Evolutionary conservation across 2,888 invertebrate species (phyloP).

Genomic region (Orgyia antiqua): DNA sequence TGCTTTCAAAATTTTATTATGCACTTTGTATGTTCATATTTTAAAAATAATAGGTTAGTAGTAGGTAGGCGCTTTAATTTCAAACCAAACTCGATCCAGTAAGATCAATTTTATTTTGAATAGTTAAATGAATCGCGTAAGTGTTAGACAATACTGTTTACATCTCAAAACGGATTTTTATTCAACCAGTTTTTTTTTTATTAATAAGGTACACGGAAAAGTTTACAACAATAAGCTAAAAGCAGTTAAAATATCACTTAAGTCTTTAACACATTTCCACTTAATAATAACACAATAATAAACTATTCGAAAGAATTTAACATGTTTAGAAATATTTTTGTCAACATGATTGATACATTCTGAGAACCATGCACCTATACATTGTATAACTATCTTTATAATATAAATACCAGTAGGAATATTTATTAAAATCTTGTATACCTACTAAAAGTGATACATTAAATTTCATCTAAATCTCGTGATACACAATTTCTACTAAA

Average conservation of each 20-base stretch:
- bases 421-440: slow-evolving; percentile 34
- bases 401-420: too few relatives aligned
- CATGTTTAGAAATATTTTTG: slow-evolving; percentile 55
- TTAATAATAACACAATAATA: slow-evolving; percentile 64
- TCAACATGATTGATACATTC: slow-evolving; percentile 24
- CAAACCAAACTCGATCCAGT: too few relatives aligned
- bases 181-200: too few relatives aligned
- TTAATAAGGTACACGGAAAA: slow-evolving; percentile 5
- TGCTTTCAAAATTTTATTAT: too few relatives aligned
- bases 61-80: too few relatives aligned
- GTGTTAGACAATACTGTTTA: too few relatives aligned
- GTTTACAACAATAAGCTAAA: slow-evolving; percentile 34
- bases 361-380: slow-evolving; percentile 15
- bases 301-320: slow-evolving; percentile 71
- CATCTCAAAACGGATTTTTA: too few relatives aligned
- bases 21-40: too few relatives aligned
- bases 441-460: slow-evolving; percentile 37
- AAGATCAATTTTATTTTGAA: too few relatives aligned
- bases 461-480: slow-evolving; percentile 47
- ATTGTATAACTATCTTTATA: slow-evolving; percentile 24
- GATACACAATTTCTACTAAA: slow-evolving; percentile 44
- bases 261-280: slow-evolving; percentile 39
- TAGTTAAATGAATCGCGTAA: too few relatives aligned
- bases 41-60: too few relatives aligned
- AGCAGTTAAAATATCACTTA: slow-evolving; percentile 48